Conservation (phyloP, 2,888 invertebrate species). For the Campoplex nolae region DNA sequence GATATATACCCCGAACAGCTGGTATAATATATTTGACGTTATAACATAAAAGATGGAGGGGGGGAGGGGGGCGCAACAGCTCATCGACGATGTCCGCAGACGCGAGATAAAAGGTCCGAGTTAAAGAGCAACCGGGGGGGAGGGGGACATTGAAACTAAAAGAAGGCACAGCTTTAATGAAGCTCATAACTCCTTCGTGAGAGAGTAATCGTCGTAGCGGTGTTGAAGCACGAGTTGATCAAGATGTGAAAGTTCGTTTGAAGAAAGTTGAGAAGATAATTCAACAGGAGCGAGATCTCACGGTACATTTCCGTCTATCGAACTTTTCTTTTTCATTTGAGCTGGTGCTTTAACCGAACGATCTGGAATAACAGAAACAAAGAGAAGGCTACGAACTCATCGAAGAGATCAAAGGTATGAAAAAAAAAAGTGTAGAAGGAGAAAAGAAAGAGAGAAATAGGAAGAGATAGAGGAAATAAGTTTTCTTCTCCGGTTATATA, state of each 20-base stretch:
- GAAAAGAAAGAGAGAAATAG: neutral
- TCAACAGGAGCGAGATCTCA: neutral
- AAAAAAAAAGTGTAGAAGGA: neutral
- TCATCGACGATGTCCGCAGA: neutral
- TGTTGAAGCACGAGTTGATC: neutral
- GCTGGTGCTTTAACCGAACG: neutral
- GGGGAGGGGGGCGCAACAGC: neutral
- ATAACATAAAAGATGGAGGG: neutral
- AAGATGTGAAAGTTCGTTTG: neutral
- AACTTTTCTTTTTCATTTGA: neutral
- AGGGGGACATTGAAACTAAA: neutral
- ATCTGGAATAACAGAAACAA: conserved; percentile 5
- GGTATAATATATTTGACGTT: neutral
- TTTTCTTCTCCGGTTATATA: conserved; percentile 5
- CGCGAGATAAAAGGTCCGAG: neutral
- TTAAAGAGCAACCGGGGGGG: neutral
- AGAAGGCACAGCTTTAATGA: neutral
- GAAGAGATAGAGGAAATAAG: conserved; percentile 10
- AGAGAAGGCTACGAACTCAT: neutral
- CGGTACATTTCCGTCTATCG: neutral
- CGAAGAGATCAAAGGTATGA: neutral
- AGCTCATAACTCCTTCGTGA: neutral
- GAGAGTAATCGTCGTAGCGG: neutral
- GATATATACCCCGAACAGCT: neutral
- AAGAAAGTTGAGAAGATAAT: neutral